These are phyloP conservation scores for Ceratothoa steindachneri DNA, from an alignment of 2,888 invertebrate genomes.

Conservation along the genomic window DNA sequence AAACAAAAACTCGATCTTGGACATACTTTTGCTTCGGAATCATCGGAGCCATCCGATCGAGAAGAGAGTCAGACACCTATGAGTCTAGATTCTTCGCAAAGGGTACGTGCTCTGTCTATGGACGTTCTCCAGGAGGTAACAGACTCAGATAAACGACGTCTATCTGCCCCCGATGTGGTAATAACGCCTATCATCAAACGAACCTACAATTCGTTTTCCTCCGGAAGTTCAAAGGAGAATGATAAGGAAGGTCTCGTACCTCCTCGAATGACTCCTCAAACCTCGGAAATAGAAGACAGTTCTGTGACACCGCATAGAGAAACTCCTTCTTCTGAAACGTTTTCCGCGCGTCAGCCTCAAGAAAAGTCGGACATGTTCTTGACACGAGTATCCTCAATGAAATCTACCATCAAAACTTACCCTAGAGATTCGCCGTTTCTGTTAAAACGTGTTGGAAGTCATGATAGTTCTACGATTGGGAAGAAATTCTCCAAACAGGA, in stretches of 20 bases:
- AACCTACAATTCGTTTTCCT: not conserved
- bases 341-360: not conserved
- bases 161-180: slow-evolving; percentile 21
- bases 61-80: not conserved
- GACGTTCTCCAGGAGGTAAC: not conserved
- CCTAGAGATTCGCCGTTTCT: not conserved
- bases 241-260: not conserved
- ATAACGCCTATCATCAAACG: not conserved
- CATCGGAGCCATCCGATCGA: not conserved
- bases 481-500: not conserved
- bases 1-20: not conserved
- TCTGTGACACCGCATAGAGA: not conserved
- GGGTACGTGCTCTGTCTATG: slow-evolving; percentile 12
- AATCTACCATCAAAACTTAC: not conserved
- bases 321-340: not conserved
- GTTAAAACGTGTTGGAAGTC: not conserved
- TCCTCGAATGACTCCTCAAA: not conserved
- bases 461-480: not conserved
- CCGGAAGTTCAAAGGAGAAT: not conserved
- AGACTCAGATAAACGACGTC: slow-evolving; percentile 11
- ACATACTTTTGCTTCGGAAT: not conserved
- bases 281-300: not conserved
- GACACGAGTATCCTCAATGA: not conserved
- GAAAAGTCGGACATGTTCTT: not conserved
- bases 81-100: slow-evolving; percentile 1